Percentiles rank a stretch among this genome's conserved stretches.
Conservation (phyloP, 2,797 vertebrate genomes). For the Myiotriccus ornatus region DNA sequence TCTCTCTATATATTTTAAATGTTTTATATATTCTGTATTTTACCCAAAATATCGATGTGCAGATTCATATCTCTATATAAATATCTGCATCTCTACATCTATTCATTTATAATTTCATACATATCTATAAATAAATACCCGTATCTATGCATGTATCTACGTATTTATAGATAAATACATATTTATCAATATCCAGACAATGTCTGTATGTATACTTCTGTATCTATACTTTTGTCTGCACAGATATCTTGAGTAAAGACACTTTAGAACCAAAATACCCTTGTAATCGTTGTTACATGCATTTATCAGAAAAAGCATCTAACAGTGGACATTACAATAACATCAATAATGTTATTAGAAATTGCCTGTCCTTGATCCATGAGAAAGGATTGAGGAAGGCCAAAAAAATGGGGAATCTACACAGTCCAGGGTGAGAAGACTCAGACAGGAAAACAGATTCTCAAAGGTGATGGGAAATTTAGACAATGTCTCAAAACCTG, state of each 20-base stretch:
- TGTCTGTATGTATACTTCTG: not conserved
- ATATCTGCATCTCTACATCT: not conserved
- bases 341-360: not conserved
- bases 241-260: not conserved
- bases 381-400: not conserved
- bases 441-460: not conserved
- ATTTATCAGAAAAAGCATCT: not conserved
- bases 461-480: not conserved
- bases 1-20: not conserved
- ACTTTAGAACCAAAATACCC: not conserved
- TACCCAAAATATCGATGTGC: not conserved
- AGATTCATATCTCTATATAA: not conserved
- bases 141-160: not conserved
- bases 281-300: not conserved
- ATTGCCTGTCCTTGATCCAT: not conserved
- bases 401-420: not conserved
- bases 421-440: not conserved
- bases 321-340: not conserved
- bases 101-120: not conserved
- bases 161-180: not conserved
- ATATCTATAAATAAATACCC: not conserved
- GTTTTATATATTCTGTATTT: not conserved
- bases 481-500: not conserved
- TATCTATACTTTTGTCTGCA: not conserved
- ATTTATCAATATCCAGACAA: not conserved